These are phyloP conservation scores for Nyctibius bracteatus DNA, from an alignment of 2,113 vertebrate genomes.

Conservation along the genomic window DNA sequence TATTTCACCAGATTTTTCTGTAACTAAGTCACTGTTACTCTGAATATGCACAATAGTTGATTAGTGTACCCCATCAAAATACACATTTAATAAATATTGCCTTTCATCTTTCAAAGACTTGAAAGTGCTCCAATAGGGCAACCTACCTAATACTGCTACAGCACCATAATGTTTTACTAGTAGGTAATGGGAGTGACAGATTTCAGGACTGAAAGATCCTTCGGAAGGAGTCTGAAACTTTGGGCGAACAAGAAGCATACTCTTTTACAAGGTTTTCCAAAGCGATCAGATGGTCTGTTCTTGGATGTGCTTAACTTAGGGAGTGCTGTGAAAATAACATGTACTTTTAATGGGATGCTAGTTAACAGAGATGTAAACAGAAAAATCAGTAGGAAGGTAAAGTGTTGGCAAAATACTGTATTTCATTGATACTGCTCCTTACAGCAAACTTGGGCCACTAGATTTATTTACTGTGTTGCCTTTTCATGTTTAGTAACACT, in stretches of 20 bases:
- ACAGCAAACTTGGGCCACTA: neutral
- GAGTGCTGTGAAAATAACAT: constrained; percentile 27
- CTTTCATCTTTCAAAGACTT: neutral
- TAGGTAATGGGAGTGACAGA: neutral
- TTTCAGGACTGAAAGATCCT: neutral
- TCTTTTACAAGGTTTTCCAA: neutral
- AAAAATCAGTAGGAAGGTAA: neutral
- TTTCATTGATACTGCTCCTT: neutral
- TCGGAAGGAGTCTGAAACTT: neutral
- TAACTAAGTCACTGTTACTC: neutral
- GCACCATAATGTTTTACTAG: neutral
- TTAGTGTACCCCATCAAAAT: neutral
- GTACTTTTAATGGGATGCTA: constrained; percentile 1
- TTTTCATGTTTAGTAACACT: constrained; percentile 27
- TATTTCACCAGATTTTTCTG: neutral
- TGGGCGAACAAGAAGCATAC: neutral
- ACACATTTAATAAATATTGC: neutral
- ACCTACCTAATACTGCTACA: neutral
- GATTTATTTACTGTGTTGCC: constrained; percentile 18
- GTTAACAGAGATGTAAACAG: constrained; percentile 36
- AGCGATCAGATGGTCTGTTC: constrained; percentile 17
- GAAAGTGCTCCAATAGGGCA: neutral
- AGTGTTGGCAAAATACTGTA: neutral
- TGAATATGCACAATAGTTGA: neutral
- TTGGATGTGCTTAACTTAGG: neutral